Evolutionary conservation across 2,888 invertebrate genomes (phyloP).

Genomic region (Zootermopsis nevadensis): DNA sequence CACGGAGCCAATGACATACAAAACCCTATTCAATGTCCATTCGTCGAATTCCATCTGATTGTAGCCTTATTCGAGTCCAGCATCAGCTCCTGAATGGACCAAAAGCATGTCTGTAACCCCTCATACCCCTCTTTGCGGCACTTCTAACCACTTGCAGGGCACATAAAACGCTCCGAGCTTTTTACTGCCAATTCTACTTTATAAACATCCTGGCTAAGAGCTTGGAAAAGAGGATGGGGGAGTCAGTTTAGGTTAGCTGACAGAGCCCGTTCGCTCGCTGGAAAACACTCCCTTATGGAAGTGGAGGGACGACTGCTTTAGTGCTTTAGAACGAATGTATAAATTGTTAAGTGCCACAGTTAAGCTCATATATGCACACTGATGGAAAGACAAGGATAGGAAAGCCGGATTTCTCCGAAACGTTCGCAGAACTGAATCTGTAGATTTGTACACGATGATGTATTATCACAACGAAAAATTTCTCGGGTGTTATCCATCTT

Average conservation of each 20-base stretch:
- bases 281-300: not conserved
- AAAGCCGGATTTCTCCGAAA: too few species aligned
- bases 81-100: slow-evolving; percentile 31
- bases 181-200: slow-evolving; percentile 47
- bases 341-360: not conserved
- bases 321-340: slow-evolving; percentile 6
- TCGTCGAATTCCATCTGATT: not conserved
- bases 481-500: too few species aligned
- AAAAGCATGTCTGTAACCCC: not conserved
- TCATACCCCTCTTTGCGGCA: not conserved
- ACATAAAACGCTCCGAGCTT: slow-evolving; percentile 45
- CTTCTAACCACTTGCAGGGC: slow-evolving; percentile 46
- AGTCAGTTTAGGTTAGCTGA: not conserved
- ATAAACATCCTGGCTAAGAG: slow-evolving; percentile 28
- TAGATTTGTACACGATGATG: too few species aligned
- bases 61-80: not conserved
- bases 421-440: too few species aligned
- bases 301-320: not conserved
- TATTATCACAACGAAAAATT: too few species aligned
- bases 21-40: not conserved
- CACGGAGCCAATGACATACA: not conserved
- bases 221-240: not conserved
- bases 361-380: too few species aligned
- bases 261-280: not conserved
- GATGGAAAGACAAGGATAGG: too few species aligned